A percentile compares a stretch with the other conserved stretches of the same genome.
Evolutionary conservation across 35 echinoderm and acorn worm genomes (phyloP).

Genomic region (Nesometra sesokonis): DNA sequence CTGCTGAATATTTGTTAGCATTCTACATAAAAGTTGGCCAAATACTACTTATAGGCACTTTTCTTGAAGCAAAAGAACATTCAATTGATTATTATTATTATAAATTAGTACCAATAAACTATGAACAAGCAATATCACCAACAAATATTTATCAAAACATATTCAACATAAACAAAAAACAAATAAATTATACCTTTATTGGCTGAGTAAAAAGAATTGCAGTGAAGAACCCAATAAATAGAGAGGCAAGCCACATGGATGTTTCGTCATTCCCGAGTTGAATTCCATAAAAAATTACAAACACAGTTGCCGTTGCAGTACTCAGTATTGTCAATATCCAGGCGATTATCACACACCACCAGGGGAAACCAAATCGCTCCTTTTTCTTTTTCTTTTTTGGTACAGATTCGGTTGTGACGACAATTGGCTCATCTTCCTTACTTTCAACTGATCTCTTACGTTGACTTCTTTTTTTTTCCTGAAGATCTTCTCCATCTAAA

Average conservation of each 20-base stretch:
- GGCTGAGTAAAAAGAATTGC: slow-evolving; percentile 78
- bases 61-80: too few species aligned
- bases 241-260: slow-evolving; percentile 56
- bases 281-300: slow-evolving; percentile 77
- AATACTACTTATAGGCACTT: too few species aligned
- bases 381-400: slow-evolving; percentile 32
- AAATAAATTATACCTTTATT: slow-evolving; percentile 73
- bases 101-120: too few species aligned
- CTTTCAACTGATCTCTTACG: neutral
- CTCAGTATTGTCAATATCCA: slow-evolving; percentile 54
- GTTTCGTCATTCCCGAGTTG: slow-evolving; percentile 50
- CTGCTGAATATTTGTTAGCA: too few species aligned
- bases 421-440: neutral
- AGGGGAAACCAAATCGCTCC: slow-evolving; percentile 55
- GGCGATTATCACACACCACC: slow-evolving; percentile 73
- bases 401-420: neutral
- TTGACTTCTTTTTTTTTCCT: neutral
- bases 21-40: too few species aligned
- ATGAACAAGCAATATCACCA: too few species aligned
- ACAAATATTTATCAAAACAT: too few species aligned
- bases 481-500: neutral
- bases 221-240: slow-evolving; percentile 56
- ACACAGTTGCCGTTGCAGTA: slow-evolving; percentile 29
- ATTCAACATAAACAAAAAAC: too few species aligned
- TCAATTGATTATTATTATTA: too few species aligned